Conservation (phyloP, 2,888 invertebrate species). For the Linyphia triangularis region DNA sequence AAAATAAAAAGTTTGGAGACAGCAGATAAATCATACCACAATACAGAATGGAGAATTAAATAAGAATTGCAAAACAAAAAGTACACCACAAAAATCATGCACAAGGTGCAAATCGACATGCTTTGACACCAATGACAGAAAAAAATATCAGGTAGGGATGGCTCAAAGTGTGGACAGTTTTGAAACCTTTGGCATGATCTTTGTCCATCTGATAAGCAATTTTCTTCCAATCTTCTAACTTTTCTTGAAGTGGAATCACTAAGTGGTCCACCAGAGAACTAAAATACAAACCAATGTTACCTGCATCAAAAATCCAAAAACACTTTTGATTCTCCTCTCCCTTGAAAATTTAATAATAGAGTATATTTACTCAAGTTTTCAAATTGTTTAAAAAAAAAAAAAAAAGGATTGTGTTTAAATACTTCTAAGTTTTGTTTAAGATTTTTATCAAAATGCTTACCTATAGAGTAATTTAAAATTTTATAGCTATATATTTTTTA, state of each 20-base stretch:
- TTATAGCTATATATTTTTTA: no score
- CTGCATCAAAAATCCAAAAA: no score
- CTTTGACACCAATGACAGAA: constrained; percentile 1
- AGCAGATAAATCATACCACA: no score
- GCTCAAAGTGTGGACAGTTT: constrained; percentile 24
- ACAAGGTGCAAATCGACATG: constrained; percentile 16
- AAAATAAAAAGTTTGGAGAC: no score
- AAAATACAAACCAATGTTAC: constrained; percentile 52
- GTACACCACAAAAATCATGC: constrained; percentile 9
- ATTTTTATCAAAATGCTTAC: no score
- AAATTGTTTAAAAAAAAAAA: no score
- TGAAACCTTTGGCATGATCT: constrained; percentile 90
- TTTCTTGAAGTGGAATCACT: constrained; percentile 90
- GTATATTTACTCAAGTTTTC: no score
- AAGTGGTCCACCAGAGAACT: constrained; percentile 90
- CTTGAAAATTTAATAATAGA: no score
- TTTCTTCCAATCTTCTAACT: constrained; percentile 93
- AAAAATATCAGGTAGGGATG: background rate
- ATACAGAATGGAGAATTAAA: background rate
- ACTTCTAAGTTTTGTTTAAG: no score
- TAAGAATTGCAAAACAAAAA: background rate
- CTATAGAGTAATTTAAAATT: no score
- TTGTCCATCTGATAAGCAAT: constrained; percentile 90
- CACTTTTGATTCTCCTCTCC: no score
- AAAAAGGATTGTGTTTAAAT: no score